Percentiles rank a stretch among this genome's conserved stretches.
phyloP scores from a whole-genome alignment of 2,113 vertebrate genomes.

The Nothobranchius furzeri region DNA sequence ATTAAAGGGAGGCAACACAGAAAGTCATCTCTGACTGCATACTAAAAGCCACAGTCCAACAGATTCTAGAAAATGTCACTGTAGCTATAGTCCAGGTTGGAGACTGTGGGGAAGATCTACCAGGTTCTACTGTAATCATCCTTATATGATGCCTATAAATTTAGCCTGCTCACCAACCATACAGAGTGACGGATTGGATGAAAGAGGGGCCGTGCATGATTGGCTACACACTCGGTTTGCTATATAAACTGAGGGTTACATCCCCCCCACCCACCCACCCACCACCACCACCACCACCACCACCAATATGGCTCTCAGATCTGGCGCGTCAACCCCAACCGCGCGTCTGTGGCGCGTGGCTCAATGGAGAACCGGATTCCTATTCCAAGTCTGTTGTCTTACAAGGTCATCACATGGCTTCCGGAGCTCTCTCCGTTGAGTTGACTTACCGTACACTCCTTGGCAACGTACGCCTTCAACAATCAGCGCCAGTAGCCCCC shows the following conservation, averaged over 20 bases:
- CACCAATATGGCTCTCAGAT: conserved; percentile 35
- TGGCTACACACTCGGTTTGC: conserved; percentile 49
- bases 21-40: conserved; percentile 35
- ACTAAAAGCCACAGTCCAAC: conserved; percentile 37
- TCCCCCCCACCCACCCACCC: not conserved
- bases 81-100: too few relatives aligned
- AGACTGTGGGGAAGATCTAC: not conserved
- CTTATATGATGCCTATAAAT: conserved; percentile 30
- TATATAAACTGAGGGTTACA: conserved; percentile 50
- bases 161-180: conserved; percentile 38
- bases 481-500: conserved; percentile 87
- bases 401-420: conserved; percentile 75
- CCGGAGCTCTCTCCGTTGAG: conserved; percentile 22
- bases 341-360: conserved; percentile 9
- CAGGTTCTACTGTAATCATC: conserved; percentile 19
- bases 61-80: conserved; percentile 3
- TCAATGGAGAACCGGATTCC: not conserved
- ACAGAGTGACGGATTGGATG: conserved; percentile 57
- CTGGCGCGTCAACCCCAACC: conserved; percentile 3
- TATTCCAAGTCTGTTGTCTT: conserved; percentile 26
- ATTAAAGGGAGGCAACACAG: conserved; percentile 29
- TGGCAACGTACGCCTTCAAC: conserved; percentile 86
- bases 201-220: conserved; percentile 51
- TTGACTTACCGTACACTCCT: conserved; percentile 93
- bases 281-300: not conserved